Conservation (phyloP, 1,140 invertebrate genomes). For the Pectinophora gossypiella region DNA sequence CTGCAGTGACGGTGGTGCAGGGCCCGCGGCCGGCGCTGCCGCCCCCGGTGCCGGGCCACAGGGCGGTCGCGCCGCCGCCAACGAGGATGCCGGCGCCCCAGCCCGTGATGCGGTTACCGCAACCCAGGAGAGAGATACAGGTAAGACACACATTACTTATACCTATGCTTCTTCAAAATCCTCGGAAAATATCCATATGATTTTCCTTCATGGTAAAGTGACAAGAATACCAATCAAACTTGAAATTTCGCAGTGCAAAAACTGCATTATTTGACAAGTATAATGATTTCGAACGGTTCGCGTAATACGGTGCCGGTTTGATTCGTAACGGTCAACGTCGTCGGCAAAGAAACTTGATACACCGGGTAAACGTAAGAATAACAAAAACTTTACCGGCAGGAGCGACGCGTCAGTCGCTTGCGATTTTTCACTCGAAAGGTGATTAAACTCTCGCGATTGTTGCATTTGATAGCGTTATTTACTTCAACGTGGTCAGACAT, state of each 20-base stretch:
- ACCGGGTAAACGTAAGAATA: neutral
- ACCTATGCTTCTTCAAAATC: no score
- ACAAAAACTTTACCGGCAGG: neutral
- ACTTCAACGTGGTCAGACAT: neutral
- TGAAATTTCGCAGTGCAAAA: neutral
- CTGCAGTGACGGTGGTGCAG: conserved; percentile 43
- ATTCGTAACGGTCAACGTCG: neutral
- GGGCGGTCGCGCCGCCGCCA: conserved; percentile 39
- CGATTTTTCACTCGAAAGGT: neutral
- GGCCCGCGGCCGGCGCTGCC: conserved; percentile 27
- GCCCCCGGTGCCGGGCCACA: conserved; percentile 24
- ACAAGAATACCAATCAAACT: no score
- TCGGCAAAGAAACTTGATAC: conserved; percentile 1
- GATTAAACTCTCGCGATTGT: neutral
- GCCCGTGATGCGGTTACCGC: conserved; percentile 44
- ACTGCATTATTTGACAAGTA: neutral
- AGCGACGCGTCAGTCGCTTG: neutral
- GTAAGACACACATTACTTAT: no score
- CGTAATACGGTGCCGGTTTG: neutral
- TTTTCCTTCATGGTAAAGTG: no score
- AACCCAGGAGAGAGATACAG: conserved; percentile 58
- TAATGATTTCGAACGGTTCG: neutral
- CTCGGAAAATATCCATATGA: no score
- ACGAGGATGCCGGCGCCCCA: conserved; percentile 43
- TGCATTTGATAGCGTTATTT: neutral